Conservation (phyloP, 2,888 invertebrate species). For the Colostygia pectinataria region DNA sequence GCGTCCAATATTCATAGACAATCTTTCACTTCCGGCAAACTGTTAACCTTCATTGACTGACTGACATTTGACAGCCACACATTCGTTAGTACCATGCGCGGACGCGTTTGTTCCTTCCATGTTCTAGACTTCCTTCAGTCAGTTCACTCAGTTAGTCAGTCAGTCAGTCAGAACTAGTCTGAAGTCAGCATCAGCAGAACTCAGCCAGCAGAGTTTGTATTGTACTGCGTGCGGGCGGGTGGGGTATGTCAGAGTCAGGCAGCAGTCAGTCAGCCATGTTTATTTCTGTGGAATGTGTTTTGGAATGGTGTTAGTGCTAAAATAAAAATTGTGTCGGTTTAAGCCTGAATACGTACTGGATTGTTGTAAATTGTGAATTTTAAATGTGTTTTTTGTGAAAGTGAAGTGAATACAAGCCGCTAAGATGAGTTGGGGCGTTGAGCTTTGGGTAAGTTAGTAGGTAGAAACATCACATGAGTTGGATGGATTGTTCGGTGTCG, state of each 20-base stretch:
- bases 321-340: slow-evolving; percentile 63
- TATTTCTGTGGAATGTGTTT: slow-evolving; percentile 71
- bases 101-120: no score
- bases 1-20: no score
- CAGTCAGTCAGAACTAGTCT: slow-evolving; percentile 1
- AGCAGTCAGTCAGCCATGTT: slow-evolving; percentile 81
- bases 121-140: no score
- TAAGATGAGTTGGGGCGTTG: slow-evolving; percentile 87
- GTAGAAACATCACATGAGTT: slow-evolving; percentile 48
- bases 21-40: no score
- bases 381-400: slow-evolving; percentile 77
- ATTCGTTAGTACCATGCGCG: no score
- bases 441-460: slow-evolving; percentile 88
- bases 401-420: slow-evolving; percentile 69
- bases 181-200: no score
- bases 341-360: slow-evolving; percentile 51
- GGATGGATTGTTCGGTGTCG: slow-evolving; percentile 33
- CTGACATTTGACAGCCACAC: no score
- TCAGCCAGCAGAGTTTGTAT: slow-evolving; percentile 42
- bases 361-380: slow-evolving; percentile 65
- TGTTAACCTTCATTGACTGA: no score
- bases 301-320: slow-evolving; percentile 77
- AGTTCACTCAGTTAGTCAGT: background rate
- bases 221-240: slow-evolving; percentile 40
- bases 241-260: slow-evolving; percentile 40